Conservation (phyloP, 2,888 invertebrate genomes). For the Dastarcus helophoroides region DNA sequence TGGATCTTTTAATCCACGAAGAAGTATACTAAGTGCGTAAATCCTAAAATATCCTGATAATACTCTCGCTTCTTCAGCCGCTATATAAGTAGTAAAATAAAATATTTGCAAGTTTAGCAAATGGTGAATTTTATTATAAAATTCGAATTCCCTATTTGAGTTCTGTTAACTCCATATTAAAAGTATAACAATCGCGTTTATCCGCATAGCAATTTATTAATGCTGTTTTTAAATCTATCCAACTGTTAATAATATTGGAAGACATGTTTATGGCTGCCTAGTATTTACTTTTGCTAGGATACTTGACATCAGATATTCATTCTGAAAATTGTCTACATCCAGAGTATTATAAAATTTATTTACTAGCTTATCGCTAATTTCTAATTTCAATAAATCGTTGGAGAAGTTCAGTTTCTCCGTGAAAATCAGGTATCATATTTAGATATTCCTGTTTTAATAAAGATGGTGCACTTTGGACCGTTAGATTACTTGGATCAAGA, state of each 20-base stretch:
- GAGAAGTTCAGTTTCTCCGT: no score
- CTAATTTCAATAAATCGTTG: conserved; percentile 5
- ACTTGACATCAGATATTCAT: conserved; percentile 8
- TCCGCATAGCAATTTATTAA: conserved; percentile 12
- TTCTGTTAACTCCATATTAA: conserved; percentile 14
- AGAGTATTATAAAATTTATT: conserved; percentile 6
- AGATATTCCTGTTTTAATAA: conserved; percentile 6
- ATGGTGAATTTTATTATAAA: conserved; percentile 11
- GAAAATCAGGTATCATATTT: conserved; percentile 3
- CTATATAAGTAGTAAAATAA: no score
- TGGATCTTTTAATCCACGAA: no score
- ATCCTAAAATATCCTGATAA: no score
- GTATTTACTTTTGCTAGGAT: conserved; percentile 12
- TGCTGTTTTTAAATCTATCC: conserved; percentile 12
- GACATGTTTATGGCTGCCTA: conserved; percentile 12
- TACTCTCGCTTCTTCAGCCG: no score
- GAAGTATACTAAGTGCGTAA: no score
- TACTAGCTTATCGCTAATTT: conserved; percentile 8
- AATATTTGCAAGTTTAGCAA: conserved; percentile 9
- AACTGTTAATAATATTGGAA: conserved; percentile 7
- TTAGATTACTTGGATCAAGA: neutral
- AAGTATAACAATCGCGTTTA: conserved; percentile 12
- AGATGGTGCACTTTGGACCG: neutral
- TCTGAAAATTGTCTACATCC: conserved; percentile 4
- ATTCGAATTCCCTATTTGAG: conserved; percentile 11